Percentiles rank a stretch among this genome's conserved stretches.
These are phyloP conservation scores for Chelon labrosus DNA, from an alignment of 2,797 vertebrate genomes.

Conservation along the genomic window DNA sequence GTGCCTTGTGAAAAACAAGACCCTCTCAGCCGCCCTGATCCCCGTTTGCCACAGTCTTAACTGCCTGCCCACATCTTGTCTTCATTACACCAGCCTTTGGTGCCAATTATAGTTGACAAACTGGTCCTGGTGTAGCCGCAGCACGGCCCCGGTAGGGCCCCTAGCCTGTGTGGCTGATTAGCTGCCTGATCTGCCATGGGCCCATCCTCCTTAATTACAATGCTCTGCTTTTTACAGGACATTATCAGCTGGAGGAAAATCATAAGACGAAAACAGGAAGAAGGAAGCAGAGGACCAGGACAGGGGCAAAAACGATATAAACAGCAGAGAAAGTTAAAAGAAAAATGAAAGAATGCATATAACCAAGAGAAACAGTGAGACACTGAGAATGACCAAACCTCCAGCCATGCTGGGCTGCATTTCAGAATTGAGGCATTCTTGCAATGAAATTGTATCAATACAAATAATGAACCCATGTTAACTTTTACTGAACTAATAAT, in stretches of 20 bases:
- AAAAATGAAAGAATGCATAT: neutral
- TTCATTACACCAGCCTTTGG: constrained; percentile 71
- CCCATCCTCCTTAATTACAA: constrained; percentile 74
- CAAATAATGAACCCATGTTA: neutral
- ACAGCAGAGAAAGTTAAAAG: neutral
- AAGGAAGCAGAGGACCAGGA: constrained; percentile 8
- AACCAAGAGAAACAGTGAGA: constrained; percentile 4
- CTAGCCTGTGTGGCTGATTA: constrained; percentile 68
- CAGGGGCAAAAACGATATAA: constrained; percentile 10
- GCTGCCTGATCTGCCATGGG: constrained; percentile 68
- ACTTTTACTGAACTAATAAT: neutral
- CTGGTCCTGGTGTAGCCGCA: constrained; percentile 53
- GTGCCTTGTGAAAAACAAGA: constrained; percentile 37
- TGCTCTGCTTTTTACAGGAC: constrained; percentile 53
- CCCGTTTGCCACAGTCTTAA: constrained; percentile 51
- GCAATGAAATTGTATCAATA: neutral
- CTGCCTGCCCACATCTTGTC: constrained; percentile 74
- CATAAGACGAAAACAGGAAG: constrained; percentile 28
- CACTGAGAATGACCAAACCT: neutral
- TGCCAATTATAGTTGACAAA: constrained; percentile 76
- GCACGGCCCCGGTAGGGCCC: constrained; percentile 36
- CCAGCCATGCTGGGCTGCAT: neutral
- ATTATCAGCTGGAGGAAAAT: constrained; percentile 63
- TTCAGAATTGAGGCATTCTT: neutral
- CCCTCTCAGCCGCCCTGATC: constrained; percentile 44